Base-by-base conservation (phyloP, 2,797 vertebrate species). In the Philypnodon macrostomus region DNA sequence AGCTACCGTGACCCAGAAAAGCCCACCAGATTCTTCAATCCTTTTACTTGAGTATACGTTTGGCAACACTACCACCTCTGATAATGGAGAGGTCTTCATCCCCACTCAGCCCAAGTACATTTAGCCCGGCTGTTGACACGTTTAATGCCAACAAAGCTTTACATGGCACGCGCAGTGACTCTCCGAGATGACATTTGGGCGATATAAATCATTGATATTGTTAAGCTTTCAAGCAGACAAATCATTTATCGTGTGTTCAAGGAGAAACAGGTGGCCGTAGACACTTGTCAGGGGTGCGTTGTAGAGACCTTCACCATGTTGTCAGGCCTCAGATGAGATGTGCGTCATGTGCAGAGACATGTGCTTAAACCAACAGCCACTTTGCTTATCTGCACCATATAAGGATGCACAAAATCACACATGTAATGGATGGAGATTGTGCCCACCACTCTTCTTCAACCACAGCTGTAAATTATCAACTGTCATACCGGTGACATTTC, bases 401-500 rank as follows among this genome's bases (percentile, higher is more conserved):
- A 34, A 30, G 18, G 40, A 67, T 53, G 65, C 50, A 48, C 31
- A 47, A 44, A 73, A 35, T 59, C 51, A 47, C 34, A 68, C 53
- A 75, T 46, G 42, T 62, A 79, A 71, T 50, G 34, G 62, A 63
- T 68, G 72, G 65, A 73, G 63, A 77, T 66, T 60, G 58, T 45
- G 34, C 49, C 41, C 39, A 40, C 51, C 39, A 40, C 51, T 11
- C 15, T 18, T 15, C 35, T 63, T 52, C 59, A 52, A 26, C 27
- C 44, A 53, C 63, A 49, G 66, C 68, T 55, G 49, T 55, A 81
- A 85, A 86, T 85, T 50, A 87, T 79, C 67, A 66, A 67, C 67
- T 82, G 73, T 85, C 83, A 79, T 49, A 80, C 81, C 63, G 45
- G 60, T 62, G 75, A 75, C 58, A 75, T 81, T 75, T 83, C 44